phyloP scores from a whole-genome alignment of 2,113 vertebrate genomes.

The Proterorhinus semilunaris region DNA sequence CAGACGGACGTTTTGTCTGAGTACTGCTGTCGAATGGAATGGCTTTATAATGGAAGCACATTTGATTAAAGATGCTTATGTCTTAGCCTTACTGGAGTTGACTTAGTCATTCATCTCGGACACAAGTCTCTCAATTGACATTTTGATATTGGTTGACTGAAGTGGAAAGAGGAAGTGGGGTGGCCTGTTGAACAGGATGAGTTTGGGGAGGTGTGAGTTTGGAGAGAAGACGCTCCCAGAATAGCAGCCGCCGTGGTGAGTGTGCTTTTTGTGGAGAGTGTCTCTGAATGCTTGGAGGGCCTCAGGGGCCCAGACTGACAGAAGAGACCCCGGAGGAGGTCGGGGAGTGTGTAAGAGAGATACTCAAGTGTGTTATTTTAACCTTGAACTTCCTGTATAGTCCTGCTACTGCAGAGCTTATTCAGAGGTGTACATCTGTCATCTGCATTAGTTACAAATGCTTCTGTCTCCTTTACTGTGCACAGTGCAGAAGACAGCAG shows the following conservation, averaged over 20 bases:
- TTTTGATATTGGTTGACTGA: not conserved
- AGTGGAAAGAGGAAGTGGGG: not conserved
- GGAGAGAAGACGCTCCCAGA: conserved; percentile 55
- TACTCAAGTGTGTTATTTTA: conserved; percentile 64
- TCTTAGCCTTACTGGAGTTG: not conserved
- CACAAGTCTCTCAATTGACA: not conserved
- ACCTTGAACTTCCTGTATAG: conserved; percentile 48
- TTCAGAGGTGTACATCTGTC: conserved; percentile 27
- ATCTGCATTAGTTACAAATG: not conserved
- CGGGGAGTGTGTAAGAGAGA: conserved; percentile 23
- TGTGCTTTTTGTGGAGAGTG: conserved; percentile 66
- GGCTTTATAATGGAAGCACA: conserved; percentile 38
- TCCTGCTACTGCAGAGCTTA: not conserved
- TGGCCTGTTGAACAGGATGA: conserved; percentile 8
- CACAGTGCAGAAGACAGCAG: not conserved
- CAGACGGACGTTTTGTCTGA: conserved; percentile 17
- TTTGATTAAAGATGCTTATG: conserved; percentile 33
- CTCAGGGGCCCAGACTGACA: conserved; percentile 60
- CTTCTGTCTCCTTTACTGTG: conserved; percentile 10
- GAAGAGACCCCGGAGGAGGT: conserved; percentile 47
- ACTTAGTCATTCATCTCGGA: not conserved
- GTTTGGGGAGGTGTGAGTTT: conserved; percentile 14
- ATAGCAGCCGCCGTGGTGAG: conserved; percentile 59
- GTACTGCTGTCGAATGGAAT: conserved; percentile 11
- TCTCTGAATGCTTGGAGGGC: conserved; percentile 70